Percentiles rank a stretch among this genome's conserved stretches.
These are phyloP conservation scores for Cherax quadricarinatus DNA, from an alignment of 1,140 invertebrate species.

Conservation along the genomic window DNA sequence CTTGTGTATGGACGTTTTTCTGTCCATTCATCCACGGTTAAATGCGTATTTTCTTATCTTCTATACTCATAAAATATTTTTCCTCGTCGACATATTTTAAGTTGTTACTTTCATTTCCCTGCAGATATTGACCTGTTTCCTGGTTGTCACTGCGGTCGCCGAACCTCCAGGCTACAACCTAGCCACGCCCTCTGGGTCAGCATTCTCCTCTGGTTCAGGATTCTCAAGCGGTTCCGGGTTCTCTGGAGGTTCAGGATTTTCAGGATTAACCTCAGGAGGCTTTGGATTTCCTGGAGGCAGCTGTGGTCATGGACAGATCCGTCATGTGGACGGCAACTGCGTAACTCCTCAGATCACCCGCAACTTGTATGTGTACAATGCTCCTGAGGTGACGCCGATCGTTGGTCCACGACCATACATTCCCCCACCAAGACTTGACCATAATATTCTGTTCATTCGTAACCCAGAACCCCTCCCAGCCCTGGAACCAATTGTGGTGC, in stretches of 20 bases:
- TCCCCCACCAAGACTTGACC: conserved; percentile 15
- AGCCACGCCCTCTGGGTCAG: neutral
- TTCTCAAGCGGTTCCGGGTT: neutral
- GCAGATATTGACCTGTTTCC: neutral
- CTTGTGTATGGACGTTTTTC: no score
- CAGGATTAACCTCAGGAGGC: neutral
- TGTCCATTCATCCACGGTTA: no score
- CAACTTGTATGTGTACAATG: conserved; percentile 37
- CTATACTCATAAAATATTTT: no score
- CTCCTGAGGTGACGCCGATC: neutral
- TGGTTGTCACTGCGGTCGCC: neutral
- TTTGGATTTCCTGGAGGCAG: neutral
- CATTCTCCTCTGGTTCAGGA: neutral
- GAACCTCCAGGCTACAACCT: neutral
- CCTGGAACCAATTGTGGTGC: conserved; percentile 30
- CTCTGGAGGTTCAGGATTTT: neutral
- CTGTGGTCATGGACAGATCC: conserved; percentile 7
- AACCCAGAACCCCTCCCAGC: conserved; percentile 7
- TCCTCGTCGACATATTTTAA: neutral
- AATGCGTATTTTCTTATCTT: no score
- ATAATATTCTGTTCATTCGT: conserved; percentile 48
- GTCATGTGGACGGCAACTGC: conserved; percentile 6
- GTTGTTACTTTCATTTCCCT: neutral
- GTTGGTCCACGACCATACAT: conserved; percentile 9
- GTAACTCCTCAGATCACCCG: conserved; percentile 33